Evolutionary conservation across 2,797 vertebrate species (phyloP).

Genomic region (Phoebastria nigripes): DNA sequence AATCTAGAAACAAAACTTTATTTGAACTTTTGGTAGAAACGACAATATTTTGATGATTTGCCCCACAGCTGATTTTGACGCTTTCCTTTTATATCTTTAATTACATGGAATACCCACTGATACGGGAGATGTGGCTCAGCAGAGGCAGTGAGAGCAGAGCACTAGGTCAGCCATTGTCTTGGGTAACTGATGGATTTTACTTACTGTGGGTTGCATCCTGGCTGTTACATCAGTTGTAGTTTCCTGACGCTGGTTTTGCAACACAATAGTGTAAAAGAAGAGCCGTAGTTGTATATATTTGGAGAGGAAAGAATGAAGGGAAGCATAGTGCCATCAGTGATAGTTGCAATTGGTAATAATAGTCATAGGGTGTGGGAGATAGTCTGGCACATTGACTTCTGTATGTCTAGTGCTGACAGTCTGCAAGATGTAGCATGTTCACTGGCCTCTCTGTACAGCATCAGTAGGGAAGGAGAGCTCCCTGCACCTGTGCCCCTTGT

Average conservation of each 20-base stretch:
- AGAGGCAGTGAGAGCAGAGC: neutral
- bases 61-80: rapidly evolving
- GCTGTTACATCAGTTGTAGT: neutral
- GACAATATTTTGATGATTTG: neutral
- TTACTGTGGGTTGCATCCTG: neutral
- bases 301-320: neutral
- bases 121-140: neutral
- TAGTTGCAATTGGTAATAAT: neutral
- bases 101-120: neutral
- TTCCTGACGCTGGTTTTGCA: neutral
- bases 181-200: neutral
- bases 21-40: neutral
- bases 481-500: neutral
- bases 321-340: neutral
- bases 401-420: neutral
- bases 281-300: neutral
- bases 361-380: neutral
- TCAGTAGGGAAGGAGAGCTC: neutral
- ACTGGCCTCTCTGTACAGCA: neutral
- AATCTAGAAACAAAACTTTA: neutral
- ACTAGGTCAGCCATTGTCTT: neutral
- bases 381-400: neutral
- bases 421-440: neutral
- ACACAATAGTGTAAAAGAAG: neutral
- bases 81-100: neutral